Conservation (phyloP, 2,888 invertebrate species). For the Euphydryas editha region DNA sequence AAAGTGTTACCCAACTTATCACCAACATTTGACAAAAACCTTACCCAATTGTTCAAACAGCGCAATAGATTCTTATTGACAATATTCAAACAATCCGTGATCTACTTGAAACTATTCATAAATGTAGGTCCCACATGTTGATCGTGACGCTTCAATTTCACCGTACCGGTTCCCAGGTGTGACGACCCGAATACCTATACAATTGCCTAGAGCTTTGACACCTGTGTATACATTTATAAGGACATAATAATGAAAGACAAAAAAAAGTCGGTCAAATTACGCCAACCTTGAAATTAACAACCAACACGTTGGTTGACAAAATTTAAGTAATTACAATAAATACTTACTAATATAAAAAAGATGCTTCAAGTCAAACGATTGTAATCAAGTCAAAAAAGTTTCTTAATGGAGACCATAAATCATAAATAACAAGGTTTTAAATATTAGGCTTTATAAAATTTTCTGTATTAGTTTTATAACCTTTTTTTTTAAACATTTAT, state of each 20-base stretch:
- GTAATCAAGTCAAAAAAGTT: too few relatives aligned
- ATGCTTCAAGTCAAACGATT: too few relatives aligned
- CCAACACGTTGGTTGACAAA: not conserved
- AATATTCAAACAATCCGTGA: slow-evolving; percentile 18
- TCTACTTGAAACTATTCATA: slow-evolving; percentile 16
- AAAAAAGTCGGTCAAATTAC: not conserved
- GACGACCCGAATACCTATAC: slow-evolving; percentile 50
- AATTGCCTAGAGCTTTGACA: slow-evolving; percentile 33
- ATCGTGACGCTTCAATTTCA: slow-evolving; percentile 52
- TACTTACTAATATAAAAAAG: not conserved
- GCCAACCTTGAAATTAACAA: not conserved
- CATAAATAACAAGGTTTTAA: too few relatives aligned
- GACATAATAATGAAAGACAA: not conserved
- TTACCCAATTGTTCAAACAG: not conserved
- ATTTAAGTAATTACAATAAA: not conserved
- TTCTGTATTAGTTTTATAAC: too few relatives aligned
- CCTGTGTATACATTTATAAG: slow-evolving; percentile 20
- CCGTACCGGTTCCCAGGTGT: slow-evolving; percentile 50
- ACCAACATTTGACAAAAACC: not conserved
- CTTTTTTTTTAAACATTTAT: too few relatives aligned
- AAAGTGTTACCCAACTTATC: not conserved
- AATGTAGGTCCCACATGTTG: slow-evolving; percentile 32
- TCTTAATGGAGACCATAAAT: too few relatives aligned
- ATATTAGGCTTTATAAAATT: too few relatives aligned
- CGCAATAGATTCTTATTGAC: slow-evolving; percentile 22